phyloP scores from a whole-genome alignment of 2,113 vertebrate species.

The Lipophrys pholis region DNA sequence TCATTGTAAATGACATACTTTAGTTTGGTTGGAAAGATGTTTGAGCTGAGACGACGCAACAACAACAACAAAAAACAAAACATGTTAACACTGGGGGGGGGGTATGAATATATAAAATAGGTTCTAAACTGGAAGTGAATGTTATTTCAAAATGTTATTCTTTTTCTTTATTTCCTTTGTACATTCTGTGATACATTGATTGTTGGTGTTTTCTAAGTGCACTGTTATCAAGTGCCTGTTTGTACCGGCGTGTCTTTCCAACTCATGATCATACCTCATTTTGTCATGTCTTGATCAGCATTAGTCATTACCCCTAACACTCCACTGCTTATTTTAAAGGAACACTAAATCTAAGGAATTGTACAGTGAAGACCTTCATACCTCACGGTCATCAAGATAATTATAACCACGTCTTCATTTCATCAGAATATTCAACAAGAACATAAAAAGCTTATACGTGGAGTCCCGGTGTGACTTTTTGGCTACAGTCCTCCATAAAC shows the following conservation, averaged over 20 bases:
- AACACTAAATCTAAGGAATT: conserved; percentile 1
- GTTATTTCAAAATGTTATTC: conserved; percentile 29
- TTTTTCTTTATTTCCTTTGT: conserved; percentile 49
- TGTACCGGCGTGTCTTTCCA: conserved; percentile 12
- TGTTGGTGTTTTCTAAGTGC: conserved; percentile 31
- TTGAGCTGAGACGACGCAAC: conserved; percentile 1
- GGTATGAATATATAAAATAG: conserved; percentile 19
- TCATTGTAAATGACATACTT: conserved; percentile 27
- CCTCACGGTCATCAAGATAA: conserved; percentile 11
- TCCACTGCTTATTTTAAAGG: not conserved
- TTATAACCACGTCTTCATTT: conserved; percentile 10
- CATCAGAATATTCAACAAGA: conserved; percentile 8
- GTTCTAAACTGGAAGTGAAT: conserved; percentile 43
- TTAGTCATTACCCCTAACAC: not conserved
- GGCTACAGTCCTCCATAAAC: conserved; percentile 19
- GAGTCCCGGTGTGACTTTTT: not conserved
- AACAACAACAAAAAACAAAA: not conserved
- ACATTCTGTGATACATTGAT: conserved; percentile 29
- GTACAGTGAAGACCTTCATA: conserved; percentile 27
- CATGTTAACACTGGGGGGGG: conserved; percentile 63
- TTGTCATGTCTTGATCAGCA: conserved; percentile 25
- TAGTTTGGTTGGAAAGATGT: conserved; percentile 12
- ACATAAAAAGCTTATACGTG: conserved; percentile 5
- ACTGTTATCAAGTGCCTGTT: conserved; percentile 21
- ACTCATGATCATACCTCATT: conserved; percentile 40